These are phyloP conservation scores for Apamea epomidion DNA, from an alignment of 2,888 invertebrate genomes.

Conservation along the genomic window DNA sequence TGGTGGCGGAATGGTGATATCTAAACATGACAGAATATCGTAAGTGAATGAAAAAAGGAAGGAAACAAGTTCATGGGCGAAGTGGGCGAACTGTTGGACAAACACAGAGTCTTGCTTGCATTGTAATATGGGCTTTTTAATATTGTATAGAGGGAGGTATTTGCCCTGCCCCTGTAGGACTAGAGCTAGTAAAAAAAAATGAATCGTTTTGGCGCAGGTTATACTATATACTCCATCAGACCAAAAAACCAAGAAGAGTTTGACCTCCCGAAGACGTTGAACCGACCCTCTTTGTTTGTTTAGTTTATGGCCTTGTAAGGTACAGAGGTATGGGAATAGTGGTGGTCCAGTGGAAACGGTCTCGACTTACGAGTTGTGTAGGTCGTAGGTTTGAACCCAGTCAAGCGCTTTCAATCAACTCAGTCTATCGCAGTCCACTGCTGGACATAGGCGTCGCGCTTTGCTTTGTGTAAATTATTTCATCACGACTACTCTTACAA, in stretches of 20 bases:
- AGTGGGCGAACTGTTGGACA: background rate
- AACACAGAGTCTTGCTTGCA: background rate
- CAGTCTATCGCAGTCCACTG: too few relatives aligned
- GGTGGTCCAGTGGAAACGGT: too few relatives aligned
- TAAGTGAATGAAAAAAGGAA: background rate
- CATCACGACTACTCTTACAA: too few relatives aligned
- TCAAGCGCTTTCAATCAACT: too few relatives aligned
- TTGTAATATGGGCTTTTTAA: background rate
- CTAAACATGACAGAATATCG: constrained; percentile 30
- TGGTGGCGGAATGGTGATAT: constrained; percentile 44
- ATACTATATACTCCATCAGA: background rate
- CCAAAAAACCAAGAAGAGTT: too few relatives aligned
- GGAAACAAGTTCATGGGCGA: too few relatives aligned
- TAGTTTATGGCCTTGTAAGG: background rate
- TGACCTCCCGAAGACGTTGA: background rate
- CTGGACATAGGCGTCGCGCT: background rate
- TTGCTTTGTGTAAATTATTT: background rate
- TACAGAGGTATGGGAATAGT: too few relatives aligned
- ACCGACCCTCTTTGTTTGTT: background rate
- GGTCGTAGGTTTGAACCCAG: too few relatives aligned
- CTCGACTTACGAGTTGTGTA: too few relatives aligned
- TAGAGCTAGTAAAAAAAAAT: background rate
- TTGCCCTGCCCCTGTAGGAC: too few relatives aligned
- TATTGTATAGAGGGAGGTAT: background rate
- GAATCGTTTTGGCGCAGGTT: background rate